A percentile compares a stretch with the other conserved stretches of the same genome.
These are phyloP conservation scores for Resseliella maxima DNA, from an alignment of 2,888 invertebrate species.

Conservation along the genomic window DNA sequence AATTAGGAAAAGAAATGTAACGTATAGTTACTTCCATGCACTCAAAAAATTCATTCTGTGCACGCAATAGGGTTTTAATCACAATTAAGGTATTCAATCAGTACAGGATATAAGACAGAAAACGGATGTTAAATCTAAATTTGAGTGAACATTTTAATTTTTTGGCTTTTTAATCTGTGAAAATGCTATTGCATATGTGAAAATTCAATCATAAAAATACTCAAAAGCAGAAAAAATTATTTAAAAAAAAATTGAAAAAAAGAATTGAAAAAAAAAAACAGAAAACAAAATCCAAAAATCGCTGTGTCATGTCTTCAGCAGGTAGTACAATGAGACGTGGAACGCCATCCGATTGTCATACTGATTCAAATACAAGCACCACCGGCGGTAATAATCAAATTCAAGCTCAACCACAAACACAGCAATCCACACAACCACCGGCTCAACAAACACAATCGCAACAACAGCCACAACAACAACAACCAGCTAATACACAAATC, in stretches of 20 bases:
- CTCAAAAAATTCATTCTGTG: no score
- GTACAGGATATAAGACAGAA: no score
- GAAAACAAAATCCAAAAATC: conserved; percentile 20
- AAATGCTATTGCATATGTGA: no score
- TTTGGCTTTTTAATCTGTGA: neutral
- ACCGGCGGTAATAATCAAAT: conserved; percentile 55
- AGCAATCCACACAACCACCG: conserved; percentile 18
- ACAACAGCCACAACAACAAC: conserved; percentile 58
- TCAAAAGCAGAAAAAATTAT: neutral
- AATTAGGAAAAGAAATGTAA: neutral
- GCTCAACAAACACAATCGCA: conserved; percentile 58
- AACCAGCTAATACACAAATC: conserved; percentile 61
- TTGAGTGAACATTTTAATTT: neutral
- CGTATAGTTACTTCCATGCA: no score
- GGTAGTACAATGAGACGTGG: conserved; percentile 61
- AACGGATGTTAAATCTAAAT: no score
- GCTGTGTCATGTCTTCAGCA: conserved; percentile 35
- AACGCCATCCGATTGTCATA: conserved; percentile 63
- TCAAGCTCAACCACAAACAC: conserved; percentile 51
- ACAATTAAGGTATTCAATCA: no score
- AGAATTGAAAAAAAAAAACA: neutral
- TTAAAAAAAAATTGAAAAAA: neutral
- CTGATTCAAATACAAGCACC: conserved; percentile 62
- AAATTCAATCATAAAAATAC: neutral
- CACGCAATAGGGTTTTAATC: no score